Conservation (phyloP, 2,797 vertebrate genomes). For the Taeniopygia guttata region DNA sequence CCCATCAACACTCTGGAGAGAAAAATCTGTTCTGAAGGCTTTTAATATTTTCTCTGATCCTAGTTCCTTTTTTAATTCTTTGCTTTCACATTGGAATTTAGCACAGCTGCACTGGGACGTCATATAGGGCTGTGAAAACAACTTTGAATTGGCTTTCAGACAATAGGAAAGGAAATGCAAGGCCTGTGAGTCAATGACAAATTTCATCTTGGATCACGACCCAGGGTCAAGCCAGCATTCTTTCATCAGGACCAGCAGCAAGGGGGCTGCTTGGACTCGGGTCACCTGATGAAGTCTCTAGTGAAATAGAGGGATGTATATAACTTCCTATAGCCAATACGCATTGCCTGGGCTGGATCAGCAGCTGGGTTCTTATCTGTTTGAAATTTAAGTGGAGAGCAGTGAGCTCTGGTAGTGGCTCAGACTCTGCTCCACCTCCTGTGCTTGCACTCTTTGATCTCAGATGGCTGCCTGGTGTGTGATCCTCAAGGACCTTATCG, state of each 20-base stretch:
- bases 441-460: neutral
- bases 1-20: neutral
- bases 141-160: conserved; percentile 43
- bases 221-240: conserved; percentile 23
- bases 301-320: neutral
- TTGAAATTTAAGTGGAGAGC: neutral
- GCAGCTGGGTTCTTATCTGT: neutral
- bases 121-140: neutral
- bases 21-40: neutral
- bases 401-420: neutral
- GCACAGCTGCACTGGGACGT: conserved; percentile 42
- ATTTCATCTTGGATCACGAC: conserved; percentile 27
- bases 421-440: neutral
- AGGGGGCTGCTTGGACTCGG: neutral
- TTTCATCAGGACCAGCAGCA: neutral
- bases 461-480: neutral
- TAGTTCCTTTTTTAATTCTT: neutral
- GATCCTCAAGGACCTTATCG: neutral
- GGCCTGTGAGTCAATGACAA: conserved; percentile 20
- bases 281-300: neutral
- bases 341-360: neutral
- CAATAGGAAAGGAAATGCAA: conserved; percentile 52
- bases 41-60: neutral
- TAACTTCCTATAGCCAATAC: neutral
- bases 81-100: neutral